Evolutionary conservation across 2,797 vertebrate species (phyloP).

Genomic region (Halcyon leucocephala): DNA sequence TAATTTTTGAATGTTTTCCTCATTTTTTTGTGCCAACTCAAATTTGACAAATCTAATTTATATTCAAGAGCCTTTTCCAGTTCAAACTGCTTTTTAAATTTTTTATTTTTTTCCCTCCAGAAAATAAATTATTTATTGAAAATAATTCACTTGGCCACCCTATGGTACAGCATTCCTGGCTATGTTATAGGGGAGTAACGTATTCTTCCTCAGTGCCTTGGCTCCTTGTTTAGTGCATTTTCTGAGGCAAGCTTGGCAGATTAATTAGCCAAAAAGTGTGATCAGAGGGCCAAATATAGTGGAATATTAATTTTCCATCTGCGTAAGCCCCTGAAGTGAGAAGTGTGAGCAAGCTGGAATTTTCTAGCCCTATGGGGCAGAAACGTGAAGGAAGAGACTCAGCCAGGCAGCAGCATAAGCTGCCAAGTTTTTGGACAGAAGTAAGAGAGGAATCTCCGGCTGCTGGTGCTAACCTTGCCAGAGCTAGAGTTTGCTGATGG

Average conservation of each 20-base stretch:
- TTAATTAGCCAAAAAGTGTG: background rate
- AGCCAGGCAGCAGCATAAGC: background rate
- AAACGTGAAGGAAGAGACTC: background rate
- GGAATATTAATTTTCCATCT: background rate
- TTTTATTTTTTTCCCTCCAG: accelerated
- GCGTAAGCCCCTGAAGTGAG: background rate
- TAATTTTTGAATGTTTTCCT: background rate
- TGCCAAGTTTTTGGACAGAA: background rate
- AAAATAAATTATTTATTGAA: background rate
- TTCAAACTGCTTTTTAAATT: background rate
- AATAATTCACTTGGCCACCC: background rate
- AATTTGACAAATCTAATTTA: background rate
- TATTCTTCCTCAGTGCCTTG: background rate
- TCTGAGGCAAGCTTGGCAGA: background rate
- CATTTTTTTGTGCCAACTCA: background rate
- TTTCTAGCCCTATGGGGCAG: background rate
- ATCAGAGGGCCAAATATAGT: background rate
- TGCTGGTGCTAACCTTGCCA: background rate
- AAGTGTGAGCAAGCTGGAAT: background rate
- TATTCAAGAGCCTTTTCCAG: background rate
- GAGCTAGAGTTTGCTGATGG: background rate
- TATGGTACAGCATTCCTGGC: background rate
- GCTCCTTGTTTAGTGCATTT: background rate
- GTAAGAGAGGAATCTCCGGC: background rate
- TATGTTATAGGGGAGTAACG: background rate